Evolutionary conservation across 1,140 invertebrate genomes (phyloP).

Genomic region (Fragariocoptes setiger): DNA sequence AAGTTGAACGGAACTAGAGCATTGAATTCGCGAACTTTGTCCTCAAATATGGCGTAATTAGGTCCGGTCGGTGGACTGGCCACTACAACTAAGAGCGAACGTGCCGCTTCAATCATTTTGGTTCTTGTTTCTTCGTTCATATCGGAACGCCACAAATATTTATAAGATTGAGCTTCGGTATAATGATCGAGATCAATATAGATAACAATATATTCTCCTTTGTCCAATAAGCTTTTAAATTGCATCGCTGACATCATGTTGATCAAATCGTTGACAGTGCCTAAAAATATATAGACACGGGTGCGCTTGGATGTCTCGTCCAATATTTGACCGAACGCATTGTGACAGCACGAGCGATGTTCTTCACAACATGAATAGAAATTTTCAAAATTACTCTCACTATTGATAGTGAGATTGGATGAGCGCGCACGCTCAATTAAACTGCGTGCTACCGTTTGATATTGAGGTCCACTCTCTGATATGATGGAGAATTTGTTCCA

Average conservation of each 20-base stretch:
- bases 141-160: slow-evolving; percentile 44
- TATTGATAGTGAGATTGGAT: slow-evolving; percentile 13
- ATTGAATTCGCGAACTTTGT: slow-evolving; percentile 40
- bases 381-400: slow-evolving; percentile 23
- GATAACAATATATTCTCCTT: slow-evolving; percentile 78
- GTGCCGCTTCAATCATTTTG: slow-evolving; percentile 19
- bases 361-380: slow-evolving; percentile 37
- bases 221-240: slow-evolving; percentile 42
- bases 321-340: slow-evolving; percentile 45
- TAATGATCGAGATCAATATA: slow-evolving; percentile 59
- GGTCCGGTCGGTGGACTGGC: slow-evolving; percentile 39
- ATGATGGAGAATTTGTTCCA: slow-evolving; percentile 80
- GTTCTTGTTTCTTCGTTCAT: slow-evolving; percentile 5
- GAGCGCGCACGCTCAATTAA: slow-evolving; percentile 33
- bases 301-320: slow-evolving; percentile 58
- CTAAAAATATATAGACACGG: slow-evolving; percentile 75
- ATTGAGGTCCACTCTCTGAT: slow-evolving; percentile 33
- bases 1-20: slow-evolving; percentile 39
- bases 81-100: slow-evolving; percentile 49
- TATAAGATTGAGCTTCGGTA: slow-evolving; percentile 32
- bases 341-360: slow-evolving; percentile 33
- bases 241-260: slow-evolving; percentile 72
- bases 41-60: slow-evolving; percentile 32
- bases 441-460: slow-evolving; percentile 38
- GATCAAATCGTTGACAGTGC: slow-evolving; percentile 37